Evolutionary conservation across 2,797 vertebrate genomes (phyloP).

Genomic region (Tympanoctomys barrerae): DNA sequence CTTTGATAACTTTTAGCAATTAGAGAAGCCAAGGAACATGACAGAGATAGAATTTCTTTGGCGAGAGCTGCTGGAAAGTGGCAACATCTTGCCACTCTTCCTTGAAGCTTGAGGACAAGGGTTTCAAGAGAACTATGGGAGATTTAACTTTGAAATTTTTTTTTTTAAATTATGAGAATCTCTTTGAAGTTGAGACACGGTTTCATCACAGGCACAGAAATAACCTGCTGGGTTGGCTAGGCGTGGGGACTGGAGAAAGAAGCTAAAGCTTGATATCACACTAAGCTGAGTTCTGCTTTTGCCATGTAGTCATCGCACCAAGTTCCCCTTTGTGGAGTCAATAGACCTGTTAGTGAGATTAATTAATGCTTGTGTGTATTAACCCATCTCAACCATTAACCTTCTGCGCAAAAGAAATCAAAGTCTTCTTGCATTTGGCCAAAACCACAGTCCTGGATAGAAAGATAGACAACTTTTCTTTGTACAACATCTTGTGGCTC

Average conservation of each 20-base stretch:
- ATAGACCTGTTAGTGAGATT: constrained; percentile 54
- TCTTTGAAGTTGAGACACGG: background rate
- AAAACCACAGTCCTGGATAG: background rate
- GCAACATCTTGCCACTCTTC: fast-evolving
- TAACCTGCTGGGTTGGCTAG: background rate
- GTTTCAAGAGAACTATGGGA: background rate
- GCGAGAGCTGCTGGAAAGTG: background rate
- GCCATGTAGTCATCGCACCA: background rate
- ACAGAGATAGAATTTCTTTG: background rate
- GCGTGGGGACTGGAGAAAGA: background rate
- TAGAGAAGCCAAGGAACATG: background rate
- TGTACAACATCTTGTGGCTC: background rate
- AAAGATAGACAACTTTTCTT: constrained; percentile 29
- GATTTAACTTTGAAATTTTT: background rate
- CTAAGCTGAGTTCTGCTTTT: constrained; percentile 37
- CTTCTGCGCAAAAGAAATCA: constrained; percentile 51
- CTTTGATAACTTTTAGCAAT: background rate
- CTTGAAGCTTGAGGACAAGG: background rate
- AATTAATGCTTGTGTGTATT: constrained; percentile 17
- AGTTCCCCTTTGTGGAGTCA: constrained; percentile 54
- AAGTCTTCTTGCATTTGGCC: constrained; percentile 21
- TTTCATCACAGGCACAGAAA: background rate
- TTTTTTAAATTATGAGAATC: background rate
- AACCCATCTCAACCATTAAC: constrained; percentile 32
- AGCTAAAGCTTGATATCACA: background rate